Evolutionary conservation across 2,113 vertebrate genomes (phyloP).

Genomic region (Strix uralensis): DNA sequence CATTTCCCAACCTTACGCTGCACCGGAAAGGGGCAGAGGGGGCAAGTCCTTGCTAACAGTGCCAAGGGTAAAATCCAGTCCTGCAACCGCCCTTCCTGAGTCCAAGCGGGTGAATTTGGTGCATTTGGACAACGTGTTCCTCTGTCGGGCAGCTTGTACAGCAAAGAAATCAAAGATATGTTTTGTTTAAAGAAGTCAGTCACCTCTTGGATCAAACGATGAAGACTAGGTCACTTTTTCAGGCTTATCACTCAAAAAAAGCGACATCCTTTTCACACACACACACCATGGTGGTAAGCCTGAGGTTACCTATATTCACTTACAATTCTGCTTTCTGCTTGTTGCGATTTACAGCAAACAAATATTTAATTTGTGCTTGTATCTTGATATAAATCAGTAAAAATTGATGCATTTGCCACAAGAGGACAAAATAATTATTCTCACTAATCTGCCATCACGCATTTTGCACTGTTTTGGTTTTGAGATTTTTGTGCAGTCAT

Average conservation of each 20-base stretch:
- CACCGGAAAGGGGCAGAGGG: not conserved
- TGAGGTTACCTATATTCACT: not conserved
- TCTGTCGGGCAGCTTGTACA: not conserved
- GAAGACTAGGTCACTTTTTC: not conserved
- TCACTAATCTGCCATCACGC: not conserved
- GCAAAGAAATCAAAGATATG: not conserved
- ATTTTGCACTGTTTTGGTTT: not conserved
- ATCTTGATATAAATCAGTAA: rapidly evolving
- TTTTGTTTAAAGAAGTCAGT: not conserved
- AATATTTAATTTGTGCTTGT: not conserved
- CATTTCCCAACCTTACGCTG: rapidly evolving
- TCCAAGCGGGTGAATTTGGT: rapidly evolving
- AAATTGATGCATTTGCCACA: not conserved
- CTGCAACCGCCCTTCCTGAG: not conserved
- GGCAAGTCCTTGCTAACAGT: not conserved
- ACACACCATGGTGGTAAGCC: no score
- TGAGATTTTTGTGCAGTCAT: not conserved
- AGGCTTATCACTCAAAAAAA: not conserved
- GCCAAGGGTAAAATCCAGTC: not conserved
- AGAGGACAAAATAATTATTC: not conserved
- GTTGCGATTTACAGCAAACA: not conserved
- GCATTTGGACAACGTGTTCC: rapidly evolving
- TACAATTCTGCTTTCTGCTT: not conserved
- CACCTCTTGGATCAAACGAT: rapidly evolving
- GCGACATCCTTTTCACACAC: not conserved